Conservation (phyloP, 30 jellyfish, hydroid and myxozoan species). For the Aurelia sp. region DNA sequence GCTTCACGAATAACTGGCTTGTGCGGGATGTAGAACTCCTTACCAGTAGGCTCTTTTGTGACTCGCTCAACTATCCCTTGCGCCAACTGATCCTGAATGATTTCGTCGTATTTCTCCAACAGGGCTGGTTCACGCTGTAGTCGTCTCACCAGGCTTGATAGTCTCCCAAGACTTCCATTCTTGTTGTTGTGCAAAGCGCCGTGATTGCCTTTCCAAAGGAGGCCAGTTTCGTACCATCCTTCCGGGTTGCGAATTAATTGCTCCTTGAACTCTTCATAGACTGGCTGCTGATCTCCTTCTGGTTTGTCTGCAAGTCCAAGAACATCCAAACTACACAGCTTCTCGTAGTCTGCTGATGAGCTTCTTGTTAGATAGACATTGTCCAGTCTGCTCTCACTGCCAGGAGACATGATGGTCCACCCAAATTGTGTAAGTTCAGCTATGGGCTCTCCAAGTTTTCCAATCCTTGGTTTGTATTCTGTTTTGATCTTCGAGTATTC, state of each 20-base stretch:
- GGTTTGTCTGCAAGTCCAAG: no score
- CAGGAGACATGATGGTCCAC: no score
- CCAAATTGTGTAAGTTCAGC: no score
- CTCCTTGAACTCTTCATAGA: constrained; percentile 73
- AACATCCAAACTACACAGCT: no score
- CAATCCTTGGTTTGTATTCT: no score
- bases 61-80: constrained; percentile 79
- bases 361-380: no score
- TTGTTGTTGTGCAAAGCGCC: constrained; percentile 45
- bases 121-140: constrained; percentile 5
- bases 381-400: no score
- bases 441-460: no score
- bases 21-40: constrained; percentile 76
- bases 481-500: no score
- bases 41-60: constrained; percentile 16
- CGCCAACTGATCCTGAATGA: constrained; percentile 69
- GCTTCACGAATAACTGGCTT: constrained; percentile 74
- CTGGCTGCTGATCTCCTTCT: neutral
- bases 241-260: constrained; percentile 51
- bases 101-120: constrained; percentile 76
- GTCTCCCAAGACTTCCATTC: constrained; percentile 22
- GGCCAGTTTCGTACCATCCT: constrained; percentile 70
- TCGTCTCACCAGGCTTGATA: neutral
- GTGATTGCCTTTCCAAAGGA: constrained; percentile 21
- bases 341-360: no score